A percentile compares a stretch with the other conserved stretches of the same genome.
phyloP scores from a whole-genome alignment of 2,888 invertebrate species.

The Sphaerophoria rueppellii region DNA sequence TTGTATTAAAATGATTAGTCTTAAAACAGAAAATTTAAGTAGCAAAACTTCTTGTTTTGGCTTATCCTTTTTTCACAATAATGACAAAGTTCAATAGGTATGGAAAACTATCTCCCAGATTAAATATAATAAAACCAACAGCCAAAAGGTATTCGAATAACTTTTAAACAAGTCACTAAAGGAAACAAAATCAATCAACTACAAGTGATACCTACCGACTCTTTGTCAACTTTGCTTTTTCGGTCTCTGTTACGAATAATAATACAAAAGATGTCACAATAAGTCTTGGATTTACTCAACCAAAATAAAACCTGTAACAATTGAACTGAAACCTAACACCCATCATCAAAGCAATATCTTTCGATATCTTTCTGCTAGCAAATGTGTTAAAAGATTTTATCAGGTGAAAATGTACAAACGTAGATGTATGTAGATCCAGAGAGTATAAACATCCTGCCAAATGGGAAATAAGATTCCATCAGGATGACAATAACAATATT shows the following conservation, averaged over 20 bases:
- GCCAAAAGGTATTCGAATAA: background rate
- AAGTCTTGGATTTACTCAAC: background rate
- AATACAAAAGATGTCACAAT: background rate
- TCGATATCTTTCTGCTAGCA: conserved; percentile 17
- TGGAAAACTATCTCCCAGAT: too few relatives aligned
- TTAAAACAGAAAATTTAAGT: too few relatives aligned
- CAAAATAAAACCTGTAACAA: background rate
- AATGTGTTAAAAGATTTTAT: conserved; percentile 42
- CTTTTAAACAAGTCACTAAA: background rate
- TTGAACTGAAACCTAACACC: conserved; percentile 32
- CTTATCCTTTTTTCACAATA: too few relatives aligned
- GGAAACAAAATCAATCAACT: conserved; percentile 11
- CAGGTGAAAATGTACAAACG: conserved; percentile 38
- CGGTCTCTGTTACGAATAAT: background rate
- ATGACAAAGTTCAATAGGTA: too few relatives aligned
- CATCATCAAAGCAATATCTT: conserved; percentile 37
- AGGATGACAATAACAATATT: conserved; percentile 54
- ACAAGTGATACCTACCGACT: background rate
- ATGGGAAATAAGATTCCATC: conserved; percentile 58
- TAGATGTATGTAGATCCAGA: conserved; percentile 20
- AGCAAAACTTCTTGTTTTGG: too few relatives aligned
- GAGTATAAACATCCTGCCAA: conserved; percentile 57
- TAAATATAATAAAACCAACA: background rate
- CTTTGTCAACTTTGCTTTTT: background rate
- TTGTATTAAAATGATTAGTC: background rate